These are phyloP conservation scores for Druceiella hillmani DNA, from an alignment of 2,888 invertebrate species.

Conservation along the genomic window DNA sequence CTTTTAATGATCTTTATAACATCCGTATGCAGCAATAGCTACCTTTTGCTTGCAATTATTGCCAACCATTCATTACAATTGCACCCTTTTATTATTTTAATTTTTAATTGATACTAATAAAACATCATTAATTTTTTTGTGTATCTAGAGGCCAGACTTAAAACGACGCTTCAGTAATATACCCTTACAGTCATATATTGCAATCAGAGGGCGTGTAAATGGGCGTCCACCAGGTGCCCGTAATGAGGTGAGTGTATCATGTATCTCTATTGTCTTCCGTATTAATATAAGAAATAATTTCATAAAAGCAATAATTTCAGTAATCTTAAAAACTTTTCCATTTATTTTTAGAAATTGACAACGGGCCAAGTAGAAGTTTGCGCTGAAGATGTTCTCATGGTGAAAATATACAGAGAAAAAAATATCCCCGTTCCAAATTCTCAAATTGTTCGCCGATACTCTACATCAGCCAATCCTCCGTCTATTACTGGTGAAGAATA, in stretches of 20 bases:
- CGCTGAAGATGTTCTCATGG: conserved; percentile 31
- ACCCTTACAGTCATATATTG: conserved; percentile 36
- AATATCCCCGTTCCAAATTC: conserved; percentile 10
- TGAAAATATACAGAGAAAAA: conserved; percentile 25
- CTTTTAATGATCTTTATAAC: no score
- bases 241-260: conserved; percentile 27
- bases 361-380: conserved; percentile 41
- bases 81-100: not conserved
- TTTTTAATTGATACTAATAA: not conserved
- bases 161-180: conserved; percentile 35
- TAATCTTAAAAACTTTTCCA: not conserved
- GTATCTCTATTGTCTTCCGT: conserved; percentile 3
- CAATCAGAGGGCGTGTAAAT: conserved; percentile 34
- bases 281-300: not conserved
- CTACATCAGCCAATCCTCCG: conserved; percentile 5
- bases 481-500: conserved; percentile 39
- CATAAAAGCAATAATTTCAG: not conserved
- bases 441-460: not conserved
- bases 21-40: no score
- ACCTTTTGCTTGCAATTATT: no score
- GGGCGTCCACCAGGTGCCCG: conserved; percentile 32
- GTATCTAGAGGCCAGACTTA: conserved; percentile 32
- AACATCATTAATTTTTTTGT: conserved; percentile 5
- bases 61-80: no score
- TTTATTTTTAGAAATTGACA: conserved; percentile 30